Conservation (phyloP, 2,797 vertebrate genomes). For the Ctenopoma multispine region DNA sequence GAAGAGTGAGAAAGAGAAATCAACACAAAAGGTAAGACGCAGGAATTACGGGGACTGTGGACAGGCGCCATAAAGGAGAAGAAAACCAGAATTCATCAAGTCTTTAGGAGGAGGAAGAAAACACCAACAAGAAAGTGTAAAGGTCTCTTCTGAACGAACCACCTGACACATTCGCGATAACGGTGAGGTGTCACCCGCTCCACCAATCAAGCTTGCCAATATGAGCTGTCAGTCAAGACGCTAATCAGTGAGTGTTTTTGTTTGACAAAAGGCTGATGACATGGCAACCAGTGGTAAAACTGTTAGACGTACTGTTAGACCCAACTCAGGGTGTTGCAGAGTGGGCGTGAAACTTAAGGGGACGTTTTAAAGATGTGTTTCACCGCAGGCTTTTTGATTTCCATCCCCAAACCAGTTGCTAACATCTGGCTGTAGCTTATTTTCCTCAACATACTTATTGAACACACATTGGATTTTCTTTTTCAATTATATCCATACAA, state of each 20-base stretch:
- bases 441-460: no score
- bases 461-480: no score
- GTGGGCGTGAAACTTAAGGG: not conserved
- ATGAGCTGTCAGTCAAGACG: slow-evolving; percentile 25
- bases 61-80: slow-evolving; percentile 2
- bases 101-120: slow-evolving; percentile 9
- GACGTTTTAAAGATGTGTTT: not conserved
- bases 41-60: not conserved
- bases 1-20: not conserved
- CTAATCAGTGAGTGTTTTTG: slow-evolving; percentile 33
- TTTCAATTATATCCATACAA: no score
- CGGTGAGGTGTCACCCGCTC: slow-evolving; percentile 12
- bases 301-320: slow-evolving; percentile 8
- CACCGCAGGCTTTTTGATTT: not conserved
- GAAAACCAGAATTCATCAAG: not conserved
- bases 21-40: slow-evolving; percentile 4
- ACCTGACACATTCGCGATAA: slow-evolving; percentile 46
- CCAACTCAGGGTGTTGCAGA: not conserved
- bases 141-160: slow-evolving; percentile 42
- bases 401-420: not conserved
- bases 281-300: not conserved
- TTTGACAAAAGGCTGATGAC: slow-evolving; percentile 32
- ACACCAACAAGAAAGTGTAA: slow-evolving; percentile 42
- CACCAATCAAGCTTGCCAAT: slow-evolving; percentile 21
- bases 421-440: not conserved